A percentile compares a stretch with the other conserved stretches of the same genome.
Conservation (phyloP, 2,113 vertebrate species). For the Rafetus swinhoei region DNA sequence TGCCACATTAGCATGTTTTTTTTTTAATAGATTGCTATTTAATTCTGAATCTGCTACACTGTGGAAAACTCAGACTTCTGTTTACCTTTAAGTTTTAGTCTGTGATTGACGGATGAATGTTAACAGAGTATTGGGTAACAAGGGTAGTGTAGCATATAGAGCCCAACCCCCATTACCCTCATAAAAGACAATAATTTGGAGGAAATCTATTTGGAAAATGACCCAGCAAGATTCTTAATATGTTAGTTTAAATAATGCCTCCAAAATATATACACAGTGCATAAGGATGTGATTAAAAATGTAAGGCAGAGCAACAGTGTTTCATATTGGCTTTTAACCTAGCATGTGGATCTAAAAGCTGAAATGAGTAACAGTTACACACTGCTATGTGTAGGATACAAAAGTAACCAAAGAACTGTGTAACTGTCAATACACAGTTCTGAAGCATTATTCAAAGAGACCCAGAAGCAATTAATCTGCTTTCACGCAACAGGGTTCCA, state of each 20-base stretch:
- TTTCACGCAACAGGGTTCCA: slow-evolving; percentile 49
- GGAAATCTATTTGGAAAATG: slow-evolving; percentile 47
- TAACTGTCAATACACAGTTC: slow-evolving; percentile 52
- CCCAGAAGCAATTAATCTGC: slow-evolving; percentile 64
- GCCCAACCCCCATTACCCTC: neutral
- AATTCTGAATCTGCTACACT: neutral
- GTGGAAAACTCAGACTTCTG: slow-evolving; percentile 16
- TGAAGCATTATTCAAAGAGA: slow-evolving; percentile 55
- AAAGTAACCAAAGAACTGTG: slow-evolving; percentile 47
- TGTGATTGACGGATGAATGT: slow-evolving; percentile 19
- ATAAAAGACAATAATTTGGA: neutral
- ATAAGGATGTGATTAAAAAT: slow-evolving; percentile 53
- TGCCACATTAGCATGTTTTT: neutral
- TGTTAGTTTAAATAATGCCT: slow-evolving; percentile 58
- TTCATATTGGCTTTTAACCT: slow-evolving; percentile 54
- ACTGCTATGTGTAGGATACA: slow-evolving; percentile 46
- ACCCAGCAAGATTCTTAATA: slow-evolving; percentile 19
- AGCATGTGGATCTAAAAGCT: slow-evolving; percentile 57
- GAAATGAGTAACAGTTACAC: slow-evolving; percentile 68
- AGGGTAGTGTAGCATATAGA: slow-evolving; percentile 38
- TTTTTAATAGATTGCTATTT: neutral
- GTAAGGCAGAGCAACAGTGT: slow-evolving; percentile 12
- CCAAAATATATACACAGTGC: slow-evolving; percentile 21
- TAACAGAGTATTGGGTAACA: slow-evolving; percentile 20
- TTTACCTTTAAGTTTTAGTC: neutral